Evolutionary conservation across 2,888 invertebrate species (phyloP).

Genomic region (Metacarcinus magister): DNA sequence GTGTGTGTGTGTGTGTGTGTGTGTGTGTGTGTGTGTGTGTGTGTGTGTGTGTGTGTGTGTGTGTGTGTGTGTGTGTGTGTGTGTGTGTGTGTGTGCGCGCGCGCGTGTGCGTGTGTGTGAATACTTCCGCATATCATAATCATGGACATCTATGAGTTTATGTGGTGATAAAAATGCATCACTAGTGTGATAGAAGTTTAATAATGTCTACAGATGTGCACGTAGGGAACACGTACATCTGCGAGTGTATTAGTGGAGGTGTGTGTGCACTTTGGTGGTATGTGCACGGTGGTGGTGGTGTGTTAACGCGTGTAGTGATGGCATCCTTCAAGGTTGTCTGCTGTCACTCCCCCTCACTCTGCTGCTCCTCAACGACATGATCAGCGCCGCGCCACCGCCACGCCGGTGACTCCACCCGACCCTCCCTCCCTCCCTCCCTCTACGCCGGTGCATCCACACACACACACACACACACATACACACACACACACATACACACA

Average conservation of each 20-base stretch:
- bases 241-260: neutral
- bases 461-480: neutral
- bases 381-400: neutral
- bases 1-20: conserved; percentile 21
- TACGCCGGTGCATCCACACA: neutral
- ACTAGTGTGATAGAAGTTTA: neutral
- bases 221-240: neutral
- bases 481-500: too few relatives aligned
- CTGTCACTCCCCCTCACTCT: neutral
- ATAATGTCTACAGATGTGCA: neutral
- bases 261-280: neutral
- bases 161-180: neutral
- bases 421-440: neutral
- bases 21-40: conserved; percentile 4
- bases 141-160: neutral
- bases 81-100: conserved; percentile 53
- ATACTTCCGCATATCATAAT: neutral
- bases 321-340: neutral
- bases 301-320: neutral
- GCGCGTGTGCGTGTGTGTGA: conserved; percentile 41
- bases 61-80: conserved; percentile 49
- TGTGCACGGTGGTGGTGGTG: neutral
- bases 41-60: conserved; percentile 35
- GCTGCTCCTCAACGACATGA: neutral
- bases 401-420: neutral